Evolutionary conservation across 1,140 invertebrate species (phyloP), one percentile per base, ranked within the genome.

Genomic region (Cyclina sinensis): DNA sequence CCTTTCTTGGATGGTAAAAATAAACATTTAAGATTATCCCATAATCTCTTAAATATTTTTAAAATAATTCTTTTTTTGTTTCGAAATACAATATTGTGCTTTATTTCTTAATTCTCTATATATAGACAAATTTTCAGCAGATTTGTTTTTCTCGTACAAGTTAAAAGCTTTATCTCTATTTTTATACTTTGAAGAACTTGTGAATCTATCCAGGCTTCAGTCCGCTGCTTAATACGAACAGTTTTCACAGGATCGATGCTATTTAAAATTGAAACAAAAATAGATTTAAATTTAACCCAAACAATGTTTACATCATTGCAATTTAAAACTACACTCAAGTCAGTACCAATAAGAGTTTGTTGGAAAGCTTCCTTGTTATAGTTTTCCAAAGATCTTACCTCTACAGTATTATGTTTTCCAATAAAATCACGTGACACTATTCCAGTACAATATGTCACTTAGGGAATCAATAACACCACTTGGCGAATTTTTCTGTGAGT

Each of bases 381-480:
- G n/a, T n/a, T n/a, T n/a, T n/a, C n/a, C n/a, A n/a, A n/a, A n/a
- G n/a, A n/a, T n/a, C n/a, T n/a, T n/a, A n/a, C n/a, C n/a, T n/a
- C n/a, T n/a, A n/a, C n/a, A n/a, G n/a, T n/a, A n/a, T n/a, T n/a
- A n/a, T n/a, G n/a, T n/a, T n/a, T n/a, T n/a, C n/a, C n/a, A n/a
- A n/a, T n/a, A n/a, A n/a, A n/a, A n/a, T n/a, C 48, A 57, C 59
- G 79, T 16, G 21, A 24, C 11, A 82, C n/a, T n/a, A 62, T 82
- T n/a, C 79, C 65, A 14, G 79, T 62, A 68, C 79, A 82, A 57
- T 62, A 62, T 9, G 79, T 82, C 79, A 82, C 79, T 82, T 39
- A 82, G 30, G 32, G 30, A 37, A n/a, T 80, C 76, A n/a, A 80
- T 54, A 11, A 57, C 76, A 54, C 76, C 76, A 80, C 76, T 54